A percentile compares a stretch with the other conserved stretches of the same genome.
These are phyloP conservation scores for Carollia perspicillata DNA, from an alignment of 2,113 vertebrate genomes.

Conservation along the genomic window DNA sequence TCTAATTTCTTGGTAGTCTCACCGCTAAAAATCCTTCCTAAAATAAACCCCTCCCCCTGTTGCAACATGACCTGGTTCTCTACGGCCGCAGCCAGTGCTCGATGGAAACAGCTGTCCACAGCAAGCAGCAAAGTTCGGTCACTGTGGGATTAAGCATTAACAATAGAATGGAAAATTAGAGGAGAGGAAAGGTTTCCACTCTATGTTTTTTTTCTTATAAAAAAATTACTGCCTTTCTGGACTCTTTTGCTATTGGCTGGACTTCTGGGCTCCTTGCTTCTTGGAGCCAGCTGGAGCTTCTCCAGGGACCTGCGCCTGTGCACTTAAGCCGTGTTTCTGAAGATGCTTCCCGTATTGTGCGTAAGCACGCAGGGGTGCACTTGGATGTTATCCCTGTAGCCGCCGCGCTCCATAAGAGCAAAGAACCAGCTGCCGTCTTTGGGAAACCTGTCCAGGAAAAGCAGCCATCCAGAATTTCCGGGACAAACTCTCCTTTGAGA, in stretches of 20 bases:
- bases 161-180: constrained; percentile 62
- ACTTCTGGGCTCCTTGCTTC: constrained; percentile 24
- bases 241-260: constrained; percentile 35
- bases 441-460: constrained; percentile 65
- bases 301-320: constrained; percentile 36
- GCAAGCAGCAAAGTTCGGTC: background rate
- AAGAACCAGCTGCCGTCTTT: constrained; percentile 68
- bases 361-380: constrained; percentile 37
- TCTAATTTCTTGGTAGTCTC: background rate
- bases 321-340: constrained; percentile 49
- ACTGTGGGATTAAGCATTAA: constrained; percentile 29
- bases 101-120: constrained; percentile 56
- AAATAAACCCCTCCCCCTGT: background rate
- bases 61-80: background rate
- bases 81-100: background rate
- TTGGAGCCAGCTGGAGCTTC: constrained; percentile 58
- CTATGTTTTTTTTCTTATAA: background rate
- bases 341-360: constrained; percentile 53
- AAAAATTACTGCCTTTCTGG: constrained; percentile 38
- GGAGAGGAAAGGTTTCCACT: constrained; percentile 53
- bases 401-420: constrained; percentile 33
- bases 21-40: constrained; percentile 14
- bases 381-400: constrained; percentile 47
- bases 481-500: constrained; percentile 76
- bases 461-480: constrained; percentile 75